phyloP scores from a whole-genome alignment of 2,888 invertebrate species.

The Nomada hirtipes region DNA sequence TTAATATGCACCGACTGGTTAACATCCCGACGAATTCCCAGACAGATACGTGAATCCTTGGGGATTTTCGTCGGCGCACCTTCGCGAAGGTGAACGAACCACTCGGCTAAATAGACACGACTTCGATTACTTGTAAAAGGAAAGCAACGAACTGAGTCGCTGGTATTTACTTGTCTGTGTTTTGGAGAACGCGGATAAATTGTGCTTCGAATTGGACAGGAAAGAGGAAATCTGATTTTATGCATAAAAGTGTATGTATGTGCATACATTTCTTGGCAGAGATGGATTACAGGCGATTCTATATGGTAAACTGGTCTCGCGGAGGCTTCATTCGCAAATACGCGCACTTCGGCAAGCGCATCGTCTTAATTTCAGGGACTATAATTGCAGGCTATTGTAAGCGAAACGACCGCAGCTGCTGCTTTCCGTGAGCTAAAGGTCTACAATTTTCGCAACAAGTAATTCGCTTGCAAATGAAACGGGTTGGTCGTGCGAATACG shows the following conservation, averaged over 20 bases:
- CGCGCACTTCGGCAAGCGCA: background rate
- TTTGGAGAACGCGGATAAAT: background rate
- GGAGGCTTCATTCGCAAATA: background rate
- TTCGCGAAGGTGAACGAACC: conserved; percentile 62
- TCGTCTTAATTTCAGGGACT: conserved; percentile 15
- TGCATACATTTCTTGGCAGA: background rate
- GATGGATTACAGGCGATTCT: background rate
- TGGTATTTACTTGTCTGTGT: background rate
- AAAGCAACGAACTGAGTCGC: conserved; percentile 25
- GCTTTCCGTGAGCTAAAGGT: conserved; percentile 3
- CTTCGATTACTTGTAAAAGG: conserved; percentile 39
- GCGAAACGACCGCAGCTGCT: conserved; percentile 22
- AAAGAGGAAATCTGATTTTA: conserved; percentile 8
- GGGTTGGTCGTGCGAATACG: conserved; percentile 31
- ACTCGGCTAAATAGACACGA: conserved; percentile 55
- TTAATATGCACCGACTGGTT: conserved; percentile 77
- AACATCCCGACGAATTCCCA: conserved; percentile 72
- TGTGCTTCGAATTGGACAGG: too few species aligned
- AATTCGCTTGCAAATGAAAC: conserved; percentile 45
- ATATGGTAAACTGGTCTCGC: background rate
- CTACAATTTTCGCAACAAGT: conserved; percentile 38
- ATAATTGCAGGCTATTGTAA: conserved; percentile 26
- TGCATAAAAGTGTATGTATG: too few species aligned
- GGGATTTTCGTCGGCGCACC: conserved; percentile 64
- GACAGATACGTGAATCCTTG: conserved; percentile 69